Percentiles rank a stretch among this genome's conserved stretches.
Evolutionary conservation across 92 coral and sea anemone species (phyloP).

Genomic region (Heliopora coerulea): DNA sequence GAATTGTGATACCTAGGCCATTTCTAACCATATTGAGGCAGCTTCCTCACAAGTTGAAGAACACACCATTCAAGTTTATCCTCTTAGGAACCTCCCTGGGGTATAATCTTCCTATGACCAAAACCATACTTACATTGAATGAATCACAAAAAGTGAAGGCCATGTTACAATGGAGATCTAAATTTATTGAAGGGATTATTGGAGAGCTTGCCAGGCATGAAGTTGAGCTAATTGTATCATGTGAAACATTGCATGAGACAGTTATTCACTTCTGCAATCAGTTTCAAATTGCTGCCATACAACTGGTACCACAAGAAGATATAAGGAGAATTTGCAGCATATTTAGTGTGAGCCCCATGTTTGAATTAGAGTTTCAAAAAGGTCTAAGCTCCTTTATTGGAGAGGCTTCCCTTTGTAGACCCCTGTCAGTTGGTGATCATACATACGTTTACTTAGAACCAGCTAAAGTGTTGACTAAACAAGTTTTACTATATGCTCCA

Average conservation of each 20-base stretch:
- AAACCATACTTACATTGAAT: conserved; percentile 49
- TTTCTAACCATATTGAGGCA: conserved; percentile 61
- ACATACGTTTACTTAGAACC: conserved; percentile 53
- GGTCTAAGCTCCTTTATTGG: conserved; percentile 51
- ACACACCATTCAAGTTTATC: conserved; percentile 54
- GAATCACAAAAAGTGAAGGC: conserved; percentile 29
- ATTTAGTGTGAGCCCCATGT: conserved; percentile 57
- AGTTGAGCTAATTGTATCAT: conserved; percentile 66
- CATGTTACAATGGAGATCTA: conserved; percentile 55
- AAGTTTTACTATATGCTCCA: conserved; percentile 75
- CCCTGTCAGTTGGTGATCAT: conserved; percentile 51
- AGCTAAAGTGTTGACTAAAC: conserved; percentile 26
- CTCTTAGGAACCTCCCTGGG: conserved; percentile 65
- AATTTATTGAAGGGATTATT: conserved; percentile 39
- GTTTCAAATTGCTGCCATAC: conserved; percentile 70
- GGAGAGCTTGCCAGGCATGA: conserved; percentile 50
- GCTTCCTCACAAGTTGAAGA: conserved; percentile 25
- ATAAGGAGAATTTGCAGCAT: conserved; percentile 58
- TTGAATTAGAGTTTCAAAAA: conserved; percentile 39
- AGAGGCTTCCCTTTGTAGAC: conserved; percentile 57
- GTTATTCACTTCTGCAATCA: conserved; percentile 76
- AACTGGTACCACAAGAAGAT: conserved; percentile 71
- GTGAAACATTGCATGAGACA: conserved; percentile 58
- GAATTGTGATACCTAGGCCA: conserved; percentile 78
- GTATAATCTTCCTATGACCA: conserved; percentile 19